Conservation (phyloP, 2,888 invertebrate genomes). For the Drosophila anomelani region DNA sequence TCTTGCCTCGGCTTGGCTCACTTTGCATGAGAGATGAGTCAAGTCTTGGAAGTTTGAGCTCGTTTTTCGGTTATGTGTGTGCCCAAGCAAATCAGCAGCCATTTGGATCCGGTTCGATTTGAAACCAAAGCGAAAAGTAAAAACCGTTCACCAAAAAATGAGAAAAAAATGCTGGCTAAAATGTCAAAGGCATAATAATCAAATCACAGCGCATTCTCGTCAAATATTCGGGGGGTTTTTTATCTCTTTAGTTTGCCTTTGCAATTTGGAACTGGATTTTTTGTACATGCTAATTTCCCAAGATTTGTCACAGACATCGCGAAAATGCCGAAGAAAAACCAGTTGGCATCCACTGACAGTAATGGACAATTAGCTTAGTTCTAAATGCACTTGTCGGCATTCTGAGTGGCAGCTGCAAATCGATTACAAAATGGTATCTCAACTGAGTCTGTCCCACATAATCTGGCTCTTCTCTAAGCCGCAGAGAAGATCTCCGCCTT, state of each 20-base stretch:
- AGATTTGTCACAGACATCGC: constrained; percentile 33
- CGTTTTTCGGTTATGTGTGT: constrained; percentile 36
- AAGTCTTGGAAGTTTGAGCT: constrained; percentile 35
- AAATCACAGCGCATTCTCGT: constrained; percentile 38
- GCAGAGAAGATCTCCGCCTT: constrained; percentile 15
- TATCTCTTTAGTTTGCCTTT: neutral
- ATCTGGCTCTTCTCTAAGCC: constrained; percentile 4
- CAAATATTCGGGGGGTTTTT: constrained; percentile 15
- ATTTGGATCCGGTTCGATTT: constrained; percentile 78
- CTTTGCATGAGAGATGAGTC: constrained; percentile 49
- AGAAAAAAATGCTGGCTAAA: constrained; percentile 36
- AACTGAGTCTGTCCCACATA: constrained; percentile 26
- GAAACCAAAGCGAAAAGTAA: constrained; percentile 44
- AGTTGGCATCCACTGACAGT: constrained; percentile 62
- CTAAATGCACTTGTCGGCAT: constrained; percentile 35
- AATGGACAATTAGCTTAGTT: constrained; percentile 72
- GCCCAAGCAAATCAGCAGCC: constrained; percentile 62
- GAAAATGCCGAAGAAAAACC: constrained; percentile 48
- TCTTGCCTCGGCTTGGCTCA: constrained; percentile 8
- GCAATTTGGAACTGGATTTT: constrained; percentile 29
- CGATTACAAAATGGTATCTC: constrained; percentile 19
- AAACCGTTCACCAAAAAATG: constrained; percentile 31
- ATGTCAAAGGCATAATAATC: constrained; percentile 68
- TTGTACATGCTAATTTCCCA: constrained; percentile 44
- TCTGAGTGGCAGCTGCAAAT: constrained; percentile 33